Conservation (phyloP, 2,113 vertebrate species). For the Esox niger region DNA sequence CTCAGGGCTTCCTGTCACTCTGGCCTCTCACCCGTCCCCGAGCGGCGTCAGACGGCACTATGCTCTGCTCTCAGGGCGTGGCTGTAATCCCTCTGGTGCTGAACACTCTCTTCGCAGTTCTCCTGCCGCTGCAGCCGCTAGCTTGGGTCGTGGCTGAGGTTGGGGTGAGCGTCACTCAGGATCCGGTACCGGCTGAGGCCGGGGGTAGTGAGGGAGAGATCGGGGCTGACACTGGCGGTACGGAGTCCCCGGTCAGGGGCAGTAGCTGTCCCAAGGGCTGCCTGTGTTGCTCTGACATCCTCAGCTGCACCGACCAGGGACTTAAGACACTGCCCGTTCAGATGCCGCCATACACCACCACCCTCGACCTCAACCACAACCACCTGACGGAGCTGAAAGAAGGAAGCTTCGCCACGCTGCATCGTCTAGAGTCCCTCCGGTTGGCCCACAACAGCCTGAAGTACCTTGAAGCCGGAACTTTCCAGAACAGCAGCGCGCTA, state of each 20-base stretch:
- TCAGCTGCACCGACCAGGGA: constrained; percentile 81
- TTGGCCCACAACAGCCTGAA: constrained; percentile 82
- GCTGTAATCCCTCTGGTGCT: constrained; percentile 19
- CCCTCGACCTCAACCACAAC: constrained; percentile 91
- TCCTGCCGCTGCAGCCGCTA: constrained; percentile 34
- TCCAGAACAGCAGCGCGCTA: constrained; percentile 77
- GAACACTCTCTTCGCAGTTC: constrained; percentile 26
- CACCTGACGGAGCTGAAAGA: constrained; percentile 68
- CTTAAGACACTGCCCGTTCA: constrained; percentile 72
- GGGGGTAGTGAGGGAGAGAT: too few species aligned
- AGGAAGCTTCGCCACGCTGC: constrained; percentile 71
- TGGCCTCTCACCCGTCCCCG: constrained; percentile 16
- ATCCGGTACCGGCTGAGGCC: too few species aligned
- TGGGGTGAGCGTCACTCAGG: too few species aligned
- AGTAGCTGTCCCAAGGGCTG: constrained; percentile 70
- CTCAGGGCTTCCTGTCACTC: constrained; percentile 17
- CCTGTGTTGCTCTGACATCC: constrained; percentile 85
- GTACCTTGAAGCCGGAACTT: constrained; percentile 65
- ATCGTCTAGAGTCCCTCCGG: constrained; percentile 76
- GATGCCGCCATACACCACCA: constrained; percentile 71
- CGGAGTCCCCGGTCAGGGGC: neutral
- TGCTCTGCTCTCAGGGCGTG: constrained; percentile 38
- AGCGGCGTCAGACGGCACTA: constrained; percentile 25
- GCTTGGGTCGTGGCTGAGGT: neutral
- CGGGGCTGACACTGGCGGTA: too few species aligned